phyloP scores from a whole-genome alignment of 1,140 invertebrate species.

The Drosophila bipectinata region DNA sequence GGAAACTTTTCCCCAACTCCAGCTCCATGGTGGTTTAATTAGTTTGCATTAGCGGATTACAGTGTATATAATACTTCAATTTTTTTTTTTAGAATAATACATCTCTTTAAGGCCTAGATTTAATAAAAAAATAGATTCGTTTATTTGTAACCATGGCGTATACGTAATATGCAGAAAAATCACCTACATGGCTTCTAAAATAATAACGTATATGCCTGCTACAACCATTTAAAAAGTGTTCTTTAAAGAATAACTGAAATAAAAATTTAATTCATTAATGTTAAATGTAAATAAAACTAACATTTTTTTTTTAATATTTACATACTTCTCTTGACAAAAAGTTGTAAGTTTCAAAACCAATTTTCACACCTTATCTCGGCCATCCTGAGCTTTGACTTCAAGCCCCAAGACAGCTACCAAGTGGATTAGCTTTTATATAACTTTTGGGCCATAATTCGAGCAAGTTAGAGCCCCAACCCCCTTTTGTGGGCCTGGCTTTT shows the following conservation, averaged over 20 bases:
- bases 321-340: neutral
- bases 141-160: neutral
- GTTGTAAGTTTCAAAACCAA: neutral
- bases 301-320: neutral
- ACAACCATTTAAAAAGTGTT: no score
- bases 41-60: neutral
- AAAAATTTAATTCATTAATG: neutral
- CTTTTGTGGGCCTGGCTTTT: slow-evolving; percentile 6
- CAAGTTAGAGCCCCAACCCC: neutral
- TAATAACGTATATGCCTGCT: neutral
- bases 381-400: slow-evolving; percentile 7
- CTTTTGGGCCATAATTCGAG: neutral
- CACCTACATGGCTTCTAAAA: neutral
- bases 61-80: neutral
- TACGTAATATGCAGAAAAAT: neutral
- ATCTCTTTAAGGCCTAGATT: neutral
- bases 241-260: neutral
- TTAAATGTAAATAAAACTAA: neutral
- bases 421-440: slow-evolving; percentile 1
- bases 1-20: slow-evolving; percentile 10
- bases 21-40: slow-evolving; percentile 52
- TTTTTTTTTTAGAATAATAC: slow-evolving; percentile 2
- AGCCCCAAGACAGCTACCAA: slow-evolving; percentile 20
- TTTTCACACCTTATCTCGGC: neutral
- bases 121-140: no score